Evolutionary conservation across 2,888 invertebrate genomes (phyloP), one percentile per base, ranked within the genome.

Genomic region (Drosophila siamana): DNA sequence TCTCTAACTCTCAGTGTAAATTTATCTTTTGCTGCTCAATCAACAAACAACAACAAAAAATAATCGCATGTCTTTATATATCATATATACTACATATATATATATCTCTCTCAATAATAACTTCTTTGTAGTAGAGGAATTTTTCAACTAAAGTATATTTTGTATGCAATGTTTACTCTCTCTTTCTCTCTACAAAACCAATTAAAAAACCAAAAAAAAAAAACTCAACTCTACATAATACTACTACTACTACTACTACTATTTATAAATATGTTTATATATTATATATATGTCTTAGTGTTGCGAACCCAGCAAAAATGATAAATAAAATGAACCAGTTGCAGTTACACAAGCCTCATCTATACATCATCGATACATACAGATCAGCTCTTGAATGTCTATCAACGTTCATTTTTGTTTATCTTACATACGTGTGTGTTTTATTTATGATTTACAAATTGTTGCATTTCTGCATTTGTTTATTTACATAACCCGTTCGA

Each of bases 401-500:
- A 28, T 82, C 75, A 74, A 82, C 82, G 70, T 86, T 86, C 74
- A 77, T 79, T 87, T 85, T 87, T 61, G 80, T 85, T 78, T 82
- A 85, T 55, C 62, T 84, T 61, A 82, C 82, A 72, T 87, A 87
- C 87, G 79, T 85, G 80, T 87, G 82, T 86, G 82, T 87, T 82
- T 86, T 85, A 74, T 85, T 85, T 85, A 86, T 86, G 78, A 83
- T 83, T 83, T 83, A 83, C 84, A 84, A 84, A 86, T 86, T 84
- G 77, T 85, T 87, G 82, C 82, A 82, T 82, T 80, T 85, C 71
- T 87, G 84, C 81, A 86, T 85, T 85, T 85, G 86, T 87, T 87
- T 87, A 85, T 87, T 85, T 85, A 87, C 84, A 84, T 84, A 84
- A 84, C 86, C 86, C 83, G 86, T 83, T 83, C 80, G 80, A 76